These are phyloP conservation scores for Cynoglossus semilaevis DNA, from an alignment of 2,113 vertebrate species.

Conservation along the genomic window DNA sequence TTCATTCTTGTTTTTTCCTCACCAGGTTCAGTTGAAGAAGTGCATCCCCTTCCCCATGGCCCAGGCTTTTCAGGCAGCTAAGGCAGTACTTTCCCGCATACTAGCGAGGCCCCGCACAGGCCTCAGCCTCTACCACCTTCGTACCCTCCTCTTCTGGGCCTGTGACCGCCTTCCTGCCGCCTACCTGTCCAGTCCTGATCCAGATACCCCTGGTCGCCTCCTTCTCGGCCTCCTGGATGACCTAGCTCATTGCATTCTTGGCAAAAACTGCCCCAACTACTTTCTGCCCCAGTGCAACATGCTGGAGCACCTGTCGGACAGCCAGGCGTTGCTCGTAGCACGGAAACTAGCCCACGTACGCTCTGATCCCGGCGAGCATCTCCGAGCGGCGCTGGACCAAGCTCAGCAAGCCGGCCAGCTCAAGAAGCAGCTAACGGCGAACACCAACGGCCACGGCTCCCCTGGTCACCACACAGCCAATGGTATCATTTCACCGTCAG, in stretches of 20 bases:
- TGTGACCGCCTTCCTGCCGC: slow-evolving; percentile 82
- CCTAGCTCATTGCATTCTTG: slow-evolving; percentile 80
- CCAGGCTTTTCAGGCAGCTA: slow-evolving; percentile 83
- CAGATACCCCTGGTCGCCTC: slow-evolving; percentile 78
- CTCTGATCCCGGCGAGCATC: slow-evolving; percentile 79
- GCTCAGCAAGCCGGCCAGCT: slow-evolving; percentile 79
- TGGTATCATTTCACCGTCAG: slow-evolving; percentile 69
- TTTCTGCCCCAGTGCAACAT: slow-evolving; percentile 84
- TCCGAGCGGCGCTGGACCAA: slow-evolving; percentile 81
- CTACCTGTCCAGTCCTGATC: slow-evolving; percentile 75
- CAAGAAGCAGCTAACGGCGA: slow-evolving; percentile 69
- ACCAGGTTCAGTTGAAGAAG: slow-evolving; percentile 82
- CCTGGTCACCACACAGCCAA: slow-evolving; percentile 62
- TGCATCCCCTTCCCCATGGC: slow-evolving; percentile 81
- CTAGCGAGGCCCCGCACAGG: slow-evolving; percentile 76
- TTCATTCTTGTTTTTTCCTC: background rate
- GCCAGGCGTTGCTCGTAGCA: slow-evolving; percentile 73
- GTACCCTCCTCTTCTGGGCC: slow-evolving; percentile 85
- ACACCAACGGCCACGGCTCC: slow-evolving; percentile 67
- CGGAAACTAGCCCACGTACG: slow-evolving; percentile 79
- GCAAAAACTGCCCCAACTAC: slow-evolving; percentile 83
- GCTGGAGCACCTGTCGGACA: slow-evolving; percentile 74
- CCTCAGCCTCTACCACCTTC: slow-evolving; percentile 83
- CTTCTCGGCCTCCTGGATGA: slow-evolving; percentile 85
- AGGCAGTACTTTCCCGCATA: slow-evolving; percentile 78